phyloP scores from a whole-genome alignment of 2,113 vertebrate species.

The Podiceps cristatus region DNA sequence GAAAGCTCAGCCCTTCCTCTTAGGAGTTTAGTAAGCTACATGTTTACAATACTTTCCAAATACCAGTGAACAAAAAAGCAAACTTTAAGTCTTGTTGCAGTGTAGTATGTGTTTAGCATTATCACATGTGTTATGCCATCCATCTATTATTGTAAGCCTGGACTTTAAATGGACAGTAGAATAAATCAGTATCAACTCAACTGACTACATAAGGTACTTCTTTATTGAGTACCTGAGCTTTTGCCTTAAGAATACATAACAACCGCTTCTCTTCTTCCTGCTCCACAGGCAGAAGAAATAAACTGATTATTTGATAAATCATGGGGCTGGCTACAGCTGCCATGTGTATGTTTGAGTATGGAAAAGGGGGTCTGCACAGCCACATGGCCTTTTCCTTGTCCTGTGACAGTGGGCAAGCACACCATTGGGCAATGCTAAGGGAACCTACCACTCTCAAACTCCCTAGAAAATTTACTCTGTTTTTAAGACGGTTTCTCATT shows the following conservation, averaged over 20 bases:
- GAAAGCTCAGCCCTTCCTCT: constrained; percentile 65
- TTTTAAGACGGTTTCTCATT: background rate
- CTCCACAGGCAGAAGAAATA: background rate
- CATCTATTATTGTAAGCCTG: background rate
- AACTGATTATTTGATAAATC: background rate
- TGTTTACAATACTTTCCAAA: constrained; percentile 39
- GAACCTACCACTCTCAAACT: background rate
- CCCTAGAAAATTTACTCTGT: background rate
- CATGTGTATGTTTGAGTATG: accelerated
- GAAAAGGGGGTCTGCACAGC: background rate
- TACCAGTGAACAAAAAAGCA: background rate
- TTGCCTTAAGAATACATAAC: background rate
- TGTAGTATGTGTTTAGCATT: background rate
- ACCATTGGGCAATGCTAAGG: background rate
- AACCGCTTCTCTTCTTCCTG: background rate
- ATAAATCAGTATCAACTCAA: background rate
- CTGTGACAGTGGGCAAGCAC: background rate
- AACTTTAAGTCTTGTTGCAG: background rate
- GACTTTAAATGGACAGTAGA: background rate
- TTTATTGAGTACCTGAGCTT: background rate
- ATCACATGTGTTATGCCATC: background rate
- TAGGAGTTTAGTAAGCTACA: constrained; percentile 9
- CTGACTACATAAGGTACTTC: background rate
- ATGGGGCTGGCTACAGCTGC: background rate
- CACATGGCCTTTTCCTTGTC: background rate